These are phyloP conservation scores for Xerus inauris DNA, from an alignment of 2,113 vertebrate species.

Conservation along the genomic window DNA sequence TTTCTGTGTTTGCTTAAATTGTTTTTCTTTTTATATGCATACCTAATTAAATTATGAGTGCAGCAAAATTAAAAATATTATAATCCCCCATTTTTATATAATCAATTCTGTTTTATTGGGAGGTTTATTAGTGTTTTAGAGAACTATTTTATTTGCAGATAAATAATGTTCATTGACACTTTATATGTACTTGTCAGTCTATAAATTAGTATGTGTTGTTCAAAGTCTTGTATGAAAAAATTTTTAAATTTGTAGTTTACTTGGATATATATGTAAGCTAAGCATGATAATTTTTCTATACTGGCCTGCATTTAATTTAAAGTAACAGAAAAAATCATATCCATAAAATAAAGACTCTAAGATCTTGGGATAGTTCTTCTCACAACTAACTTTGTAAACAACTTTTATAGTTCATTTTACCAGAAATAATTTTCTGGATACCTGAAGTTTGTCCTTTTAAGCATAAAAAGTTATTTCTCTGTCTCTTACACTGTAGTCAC, in stretches of 20 bases:
- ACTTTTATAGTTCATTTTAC: slow-evolving; percentile 44
- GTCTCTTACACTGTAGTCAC: background rate
- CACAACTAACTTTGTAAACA: slow-evolving; percentile 32
- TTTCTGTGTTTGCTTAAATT: slow-evolving; percentile 54
- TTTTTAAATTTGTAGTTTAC: background rate
- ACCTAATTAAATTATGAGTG: slow-evolving; percentile 39
- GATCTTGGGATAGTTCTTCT: slow-evolving; percentile 28
- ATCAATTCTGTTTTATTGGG: slow-evolving; percentile 10
- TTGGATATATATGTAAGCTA: slow-evolving; percentile 18
- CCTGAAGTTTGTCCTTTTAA: slow-evolving; percentile 28
- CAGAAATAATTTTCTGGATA: slow-evolving; percentile 33
- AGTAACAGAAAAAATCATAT: slow-evolving; percentile 41
- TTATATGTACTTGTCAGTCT: background rate
- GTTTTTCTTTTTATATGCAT: slow-evolving; percentile 37
- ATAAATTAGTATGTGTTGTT: background rate
- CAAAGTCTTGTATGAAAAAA: background rate
- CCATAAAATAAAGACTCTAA: slow-evolving; percentile 42
- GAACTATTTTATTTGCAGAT: slow-evolving; percentile 16
- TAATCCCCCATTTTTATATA: background rate
- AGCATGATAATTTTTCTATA: slow-evolving; percentile 32
- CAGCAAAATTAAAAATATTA: slow-evolving; percentile 4
- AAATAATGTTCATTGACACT: slow-evolving; percentile 17
- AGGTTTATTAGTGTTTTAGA: background rate
- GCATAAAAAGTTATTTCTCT: slow-evolving; percentile 36
- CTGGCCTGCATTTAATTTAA: slow-evolving; percentile 50